Evolutionary conservation across 2,888 invertebrate species (phyloP).

Genomic region (Hypercompe scribonia): DNA sequence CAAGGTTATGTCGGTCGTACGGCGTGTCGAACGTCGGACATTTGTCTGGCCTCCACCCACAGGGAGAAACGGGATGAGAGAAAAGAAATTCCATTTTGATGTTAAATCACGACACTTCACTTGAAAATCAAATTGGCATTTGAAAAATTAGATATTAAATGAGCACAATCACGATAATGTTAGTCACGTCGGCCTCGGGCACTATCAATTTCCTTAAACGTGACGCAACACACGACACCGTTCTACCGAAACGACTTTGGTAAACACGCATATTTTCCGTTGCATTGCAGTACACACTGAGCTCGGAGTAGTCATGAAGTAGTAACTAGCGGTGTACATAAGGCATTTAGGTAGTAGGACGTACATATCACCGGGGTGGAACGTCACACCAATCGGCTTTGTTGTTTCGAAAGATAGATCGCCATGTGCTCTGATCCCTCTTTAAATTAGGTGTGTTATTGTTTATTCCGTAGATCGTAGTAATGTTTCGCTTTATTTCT

Average conservation of each 20-base stretch:
- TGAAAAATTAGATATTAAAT: slow-evolving; percentile 66
- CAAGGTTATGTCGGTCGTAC: slow-evolving; percentile 84
- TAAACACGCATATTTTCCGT: slow-evolving; percentile 87
- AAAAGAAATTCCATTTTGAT: slow-evolving; percentile 73
- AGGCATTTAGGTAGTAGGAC: slow-evolving; percentile 87
- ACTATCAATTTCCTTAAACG: slow-evolving; percentile 86
- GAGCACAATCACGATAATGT: slow-evolving; percentile 79
- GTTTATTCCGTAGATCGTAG: slow-evolving; percentile 52
- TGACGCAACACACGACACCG: slow-evolving; percentile 86
- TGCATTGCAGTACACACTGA: slow-evolving; percentile 87
- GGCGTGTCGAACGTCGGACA: slow-evolving; percentile 80
- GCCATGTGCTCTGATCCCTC: slow-evolving; percentile 83
- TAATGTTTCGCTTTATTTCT: slow-evolving; percentile 44
- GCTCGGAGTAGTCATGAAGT: slow-evolving; percentile 87
- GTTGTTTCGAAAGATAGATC: slow-evolving; percentile 86
- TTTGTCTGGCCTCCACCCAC: slow-evolving; percentile 83
- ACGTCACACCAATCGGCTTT: slow-evolving; percentile 87
- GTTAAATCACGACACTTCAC: slow-evolving; percentile 70
- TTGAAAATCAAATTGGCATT: slow-evolving; percentile 61
- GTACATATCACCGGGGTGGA: slow-evolving; percentile 86
- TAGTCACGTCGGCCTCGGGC: slow-evolving; percentile 85
- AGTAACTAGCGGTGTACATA: slow-evolving; percentile 87
- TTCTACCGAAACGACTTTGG: slow-evolving; percentile 87
- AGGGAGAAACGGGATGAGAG: slow-evolving; percentile 77
- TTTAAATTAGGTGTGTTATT: slow-evolving; percentile 69